Evolutionary conservation across 2,888 invertebrate species (phyloP).

Genomic region (Phalera bucephala): DNA sequence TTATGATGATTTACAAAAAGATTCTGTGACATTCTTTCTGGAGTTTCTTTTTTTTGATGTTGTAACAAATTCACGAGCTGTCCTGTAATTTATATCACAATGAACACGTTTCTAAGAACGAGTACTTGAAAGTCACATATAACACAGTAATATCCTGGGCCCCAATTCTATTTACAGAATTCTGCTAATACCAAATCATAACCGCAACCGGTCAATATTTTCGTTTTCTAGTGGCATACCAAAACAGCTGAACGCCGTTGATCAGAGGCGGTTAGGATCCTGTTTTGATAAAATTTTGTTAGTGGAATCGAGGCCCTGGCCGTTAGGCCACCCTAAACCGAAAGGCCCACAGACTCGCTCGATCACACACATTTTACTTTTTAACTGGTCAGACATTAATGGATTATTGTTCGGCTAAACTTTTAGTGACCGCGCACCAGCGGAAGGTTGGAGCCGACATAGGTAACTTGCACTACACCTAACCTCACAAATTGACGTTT

Average conservation of each 20-base stretch:
- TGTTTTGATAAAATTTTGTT: no score
- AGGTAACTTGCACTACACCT: conserved; percentile 86
- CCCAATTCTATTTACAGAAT: no score
- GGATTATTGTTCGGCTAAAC: conserved; percentile 77
- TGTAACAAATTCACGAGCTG: conserved; percentile 49
- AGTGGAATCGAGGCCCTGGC: no score
- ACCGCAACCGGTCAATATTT: no score
- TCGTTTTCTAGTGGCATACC: no score
- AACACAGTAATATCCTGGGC: conserved; percentile 53
- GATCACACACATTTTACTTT: conserved; percentile 61
- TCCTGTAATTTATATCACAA: conserved; percentile 52
- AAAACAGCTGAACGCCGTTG: no score
- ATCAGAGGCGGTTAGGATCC: no score
- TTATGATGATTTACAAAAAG: no score
- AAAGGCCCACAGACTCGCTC: conserved; percentile 55
- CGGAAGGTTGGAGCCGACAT: conserved; percentile 88
- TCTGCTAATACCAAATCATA: no score
- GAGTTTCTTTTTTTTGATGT: conserved; percentile 50
- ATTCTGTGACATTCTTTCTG: conserved; percentile 83
- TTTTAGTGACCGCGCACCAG: conserved; percentile 87
- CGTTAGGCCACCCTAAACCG: conserved; percentile 36
- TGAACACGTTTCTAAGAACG: conserved; percentile 50
- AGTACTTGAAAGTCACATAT: conserved; percentile 46
- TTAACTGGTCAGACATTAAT: conserved; percentile 74
- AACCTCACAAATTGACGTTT: conserved; percentile 81